Base-by-base conservation (phyloP, 1,140 invertebrate species). In the Sitobion miscanthi region DNA sequence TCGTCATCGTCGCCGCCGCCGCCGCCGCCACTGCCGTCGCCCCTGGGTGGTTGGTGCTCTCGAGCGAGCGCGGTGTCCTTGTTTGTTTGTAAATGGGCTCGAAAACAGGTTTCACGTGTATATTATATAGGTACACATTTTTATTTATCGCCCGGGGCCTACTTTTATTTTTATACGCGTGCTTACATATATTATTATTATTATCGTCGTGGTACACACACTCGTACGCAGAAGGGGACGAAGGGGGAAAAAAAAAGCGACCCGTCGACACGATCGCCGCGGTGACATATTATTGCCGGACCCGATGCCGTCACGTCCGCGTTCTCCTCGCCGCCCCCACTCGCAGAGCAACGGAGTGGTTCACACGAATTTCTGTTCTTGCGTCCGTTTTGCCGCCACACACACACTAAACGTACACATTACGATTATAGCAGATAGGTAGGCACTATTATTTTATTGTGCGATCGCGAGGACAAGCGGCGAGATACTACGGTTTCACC, bases 301-400 rank as follows among this genome's bases (percentile, higher is more conserved):
- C 30, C 30, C 69, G 90, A 82, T 82, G 90, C 69, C 69, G 52
- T 91, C 90, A 91, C 90, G 90, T 91, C n/a, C 57, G 62, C 23
- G 17, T 45, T 21, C 42, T 14, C 54, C 89, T 21, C 21, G 7
- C 25, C 57, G 17, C 45, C 30, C 45, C 47, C 42, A 17, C 49
- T 38, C 11, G 9, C 20, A 3, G 21, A 91, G 57, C 23, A 35
- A 35, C 35, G 45, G 69, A 69, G 57, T 21, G 54, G 38, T 91
- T 91, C 90, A 91, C 90, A 91, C 90, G 90, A 82, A 90, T 90
- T 90, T 91, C 45, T 90, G 30, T 91, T 82, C 49, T 91, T 83
- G 7, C 30, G 30, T 91, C 45, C 30, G 88, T 90, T 89, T 62
- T 20, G 17, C 25, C 69, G 90, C 38, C 89, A 11, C 52, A 69